Conservation (phyloP, 2,888 invertebrate genomes). For the Eulithis testata region DNA sequence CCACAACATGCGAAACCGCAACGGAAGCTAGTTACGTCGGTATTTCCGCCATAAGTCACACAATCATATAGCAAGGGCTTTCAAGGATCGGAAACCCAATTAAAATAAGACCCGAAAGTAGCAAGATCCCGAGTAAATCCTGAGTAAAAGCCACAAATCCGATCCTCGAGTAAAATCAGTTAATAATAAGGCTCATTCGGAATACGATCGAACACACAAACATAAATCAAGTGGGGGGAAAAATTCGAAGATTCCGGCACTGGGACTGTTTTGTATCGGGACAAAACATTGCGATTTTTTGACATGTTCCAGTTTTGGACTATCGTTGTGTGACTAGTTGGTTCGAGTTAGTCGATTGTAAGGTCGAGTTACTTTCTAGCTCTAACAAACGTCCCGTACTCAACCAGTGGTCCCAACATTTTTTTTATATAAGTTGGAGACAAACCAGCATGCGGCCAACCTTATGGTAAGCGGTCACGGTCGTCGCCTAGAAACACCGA, state of each 20-base stretch:
- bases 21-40: neutral
- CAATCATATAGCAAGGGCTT: slow-evolving; percentile 14
- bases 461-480: no score
- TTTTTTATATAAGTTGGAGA: no score
- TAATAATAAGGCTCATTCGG: slow-evolving; percentile 49
- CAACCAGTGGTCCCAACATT: no score
- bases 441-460: no score
- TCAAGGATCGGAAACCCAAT: slow-evolving; percentile 32
- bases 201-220: slow-evolving; percentile 43
- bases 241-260: slow-evolving; percentile 38
- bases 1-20: neutral
- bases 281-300: slow-evolving; percentile 10
- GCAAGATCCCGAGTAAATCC: slow-evolving; percentile 44
- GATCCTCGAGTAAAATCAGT: slow-evolving; percentile 49
- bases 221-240: slow-evolving; percentile 54
- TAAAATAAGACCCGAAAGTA: slow-evolving; percentile 40
- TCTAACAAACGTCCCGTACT: no score
- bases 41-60: slow-evolving; percentile 13
- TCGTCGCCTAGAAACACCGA: no score
- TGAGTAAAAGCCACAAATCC: slow-evolving; percentile 46
- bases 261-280: slow-evolving; percentile 12
- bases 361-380: no score
- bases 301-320: no score
- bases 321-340: no score
- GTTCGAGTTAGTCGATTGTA: no score